Conservation (phyloP, 2,113 vertebrate genomes). For the Oncorhynchus nerka region DNA sequence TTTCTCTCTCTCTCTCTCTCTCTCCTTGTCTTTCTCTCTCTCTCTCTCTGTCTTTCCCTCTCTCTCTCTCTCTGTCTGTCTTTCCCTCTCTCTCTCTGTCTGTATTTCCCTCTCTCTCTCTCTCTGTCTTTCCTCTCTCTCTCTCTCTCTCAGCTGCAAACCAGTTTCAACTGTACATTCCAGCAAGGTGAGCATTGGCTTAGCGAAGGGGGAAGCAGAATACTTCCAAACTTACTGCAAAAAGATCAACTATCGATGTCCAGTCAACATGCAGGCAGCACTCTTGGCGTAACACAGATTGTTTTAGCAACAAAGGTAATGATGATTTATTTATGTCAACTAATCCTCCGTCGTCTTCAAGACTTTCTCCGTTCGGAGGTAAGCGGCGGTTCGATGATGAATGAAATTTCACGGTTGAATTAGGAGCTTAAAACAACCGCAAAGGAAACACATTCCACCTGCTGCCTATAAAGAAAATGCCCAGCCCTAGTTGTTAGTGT, state of each 20-base stretch:
- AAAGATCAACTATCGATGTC: constrained; percentile 55
- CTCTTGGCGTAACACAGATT: constrained; percentile 58
- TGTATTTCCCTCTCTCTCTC: no score
- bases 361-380: constrained; percentile 36
- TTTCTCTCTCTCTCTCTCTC: no score
- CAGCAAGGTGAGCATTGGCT: constrained; percentile 68
- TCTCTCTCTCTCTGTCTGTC: no score
- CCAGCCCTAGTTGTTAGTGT: constrained; percentile 23
- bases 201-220: constrained; percentile 53
- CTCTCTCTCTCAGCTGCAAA: no score
- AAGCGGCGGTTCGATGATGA: constrained; percentile 57
- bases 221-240: constrained; percentile 67
- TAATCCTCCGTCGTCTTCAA: constrained; percentile 39
- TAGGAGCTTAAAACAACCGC: constrained; percentile 68
- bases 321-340: constrained; percentile 66
- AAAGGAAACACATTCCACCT: constrained; percentile 63
- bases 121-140: no score
- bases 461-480: constrained; percentile 50
- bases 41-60: no score
- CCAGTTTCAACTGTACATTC: no score
- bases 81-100: no score
- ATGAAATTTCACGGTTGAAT: constrained; percentile 76
- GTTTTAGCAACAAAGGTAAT: constrained; percentile 64
- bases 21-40: no score
- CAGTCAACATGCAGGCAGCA: constrained; percentile 47